phyloP scores from a whole-genome alignment of 2,797 vertebrate species.

The Hippoglossus hippoglossus region DNA sequence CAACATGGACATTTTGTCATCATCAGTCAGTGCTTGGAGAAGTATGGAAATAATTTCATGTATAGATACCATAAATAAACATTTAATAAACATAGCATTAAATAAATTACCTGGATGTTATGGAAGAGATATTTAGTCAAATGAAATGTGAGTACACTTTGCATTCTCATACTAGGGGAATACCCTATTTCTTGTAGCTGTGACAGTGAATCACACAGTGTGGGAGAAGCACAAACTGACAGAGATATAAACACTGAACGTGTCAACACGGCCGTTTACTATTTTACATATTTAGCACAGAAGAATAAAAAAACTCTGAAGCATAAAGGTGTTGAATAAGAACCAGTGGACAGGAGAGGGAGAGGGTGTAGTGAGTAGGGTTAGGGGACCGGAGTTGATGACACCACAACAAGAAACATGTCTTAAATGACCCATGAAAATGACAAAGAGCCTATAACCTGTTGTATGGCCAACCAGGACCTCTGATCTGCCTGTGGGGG shows the following conservation, averaged over 20 bases:
- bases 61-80: neutral
- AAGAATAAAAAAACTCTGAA: neutral
- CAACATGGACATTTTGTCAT: neutral
- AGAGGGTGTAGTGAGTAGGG: conserved; percentile 20
- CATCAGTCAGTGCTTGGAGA: neutral
- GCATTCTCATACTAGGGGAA: conserved; percentile 46
- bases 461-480: conserved; percentile 21
- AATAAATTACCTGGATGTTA: neutral
- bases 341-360: neutral
- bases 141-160: conserved; percentile 30
- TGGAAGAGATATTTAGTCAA: conserved; percentile 8
- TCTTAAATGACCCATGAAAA: conserved; percentile 28
- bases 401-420: conserved; percentile 18
- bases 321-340: neutral
- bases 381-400: neutral
- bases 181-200: conserved; percentile 48
- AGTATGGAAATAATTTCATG: neutral
- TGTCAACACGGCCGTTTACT: conserved; percentile 41
- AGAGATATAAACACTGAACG: conserved; percentile 52
- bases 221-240: conserved; percentile 60
- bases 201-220: conserved; percentile 66
- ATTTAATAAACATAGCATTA: conserved; percentile 4
- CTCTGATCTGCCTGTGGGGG: conserved; percentile 15
- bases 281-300: conserved; percentile 27
- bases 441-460: conserved; percentile 25